Percentiles rank a stretch among this genome's conserved stretches.
These are phyloP conservation scores for Mus spretus DNA, from an alignment of 2,797 vertebrate species.

Conservation along the genomic window DNA sequence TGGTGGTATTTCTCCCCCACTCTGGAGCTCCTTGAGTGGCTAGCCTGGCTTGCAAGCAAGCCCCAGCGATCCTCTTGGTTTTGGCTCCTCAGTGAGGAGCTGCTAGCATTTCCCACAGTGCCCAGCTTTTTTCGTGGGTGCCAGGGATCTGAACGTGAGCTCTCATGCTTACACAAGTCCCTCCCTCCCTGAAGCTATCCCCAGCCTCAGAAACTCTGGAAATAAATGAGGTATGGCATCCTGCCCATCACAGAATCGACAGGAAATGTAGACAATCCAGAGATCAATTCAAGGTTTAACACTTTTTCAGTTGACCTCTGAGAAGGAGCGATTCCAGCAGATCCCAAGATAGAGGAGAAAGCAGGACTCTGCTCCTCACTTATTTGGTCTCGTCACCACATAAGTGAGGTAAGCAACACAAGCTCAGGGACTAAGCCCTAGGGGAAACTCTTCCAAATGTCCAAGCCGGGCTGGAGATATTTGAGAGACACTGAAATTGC, in stretches of 20 bases:
- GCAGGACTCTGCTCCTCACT: background rate
- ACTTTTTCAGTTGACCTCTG: background rate
- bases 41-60: background rate
- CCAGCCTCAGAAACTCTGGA: background rate
- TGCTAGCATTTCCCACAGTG: background rate
- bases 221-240: background rate
- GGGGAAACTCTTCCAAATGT: constrained; percentile 1
- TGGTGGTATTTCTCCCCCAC: background rate
- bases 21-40: background rate
- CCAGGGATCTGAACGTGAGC: background rate
- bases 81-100: background rate
- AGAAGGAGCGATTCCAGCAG: background rate
- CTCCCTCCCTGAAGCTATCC: background rate
- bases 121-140: background rate
- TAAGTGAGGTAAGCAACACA: background rate
- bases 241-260: background rate
- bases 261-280: background rate
- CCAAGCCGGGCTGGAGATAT: background rate
- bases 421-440: background rate
- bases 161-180: background rate
- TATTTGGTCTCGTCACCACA: constrained; percentile 13
- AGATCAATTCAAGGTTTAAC: background rate
- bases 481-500: background rate
- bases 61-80: background rate
- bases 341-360: background rate